Percentiles rank a stretch among this genome's conserved stretches.
These are phyloP conservation scores for Omphaloscelis lunosa DNA, from an alignment of 2,888 invertebrate genomes.

Conservation along the genomic window DNA sequence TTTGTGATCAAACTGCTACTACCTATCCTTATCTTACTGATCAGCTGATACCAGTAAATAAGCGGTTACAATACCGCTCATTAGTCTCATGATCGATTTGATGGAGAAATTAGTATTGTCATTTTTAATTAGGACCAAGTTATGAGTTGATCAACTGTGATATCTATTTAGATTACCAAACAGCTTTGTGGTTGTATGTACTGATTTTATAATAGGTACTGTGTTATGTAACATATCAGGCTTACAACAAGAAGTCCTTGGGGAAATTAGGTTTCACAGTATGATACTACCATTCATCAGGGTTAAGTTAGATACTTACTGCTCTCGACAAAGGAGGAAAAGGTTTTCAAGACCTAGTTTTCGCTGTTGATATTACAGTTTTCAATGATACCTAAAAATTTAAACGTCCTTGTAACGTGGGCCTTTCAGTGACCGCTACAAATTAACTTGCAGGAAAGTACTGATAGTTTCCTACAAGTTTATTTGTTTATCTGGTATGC, in stretches of 20 bases:
- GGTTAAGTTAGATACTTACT: conserved; percentile 1
- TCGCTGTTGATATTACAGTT: neutral
- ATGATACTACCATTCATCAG: neutral
- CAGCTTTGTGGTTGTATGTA: neutral
- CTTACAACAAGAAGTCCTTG: neutral
- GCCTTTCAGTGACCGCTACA: neutral
- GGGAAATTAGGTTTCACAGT: conserved; percentile 2
- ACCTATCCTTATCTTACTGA: conserved; percentile 40
- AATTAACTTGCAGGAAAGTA: neutral
- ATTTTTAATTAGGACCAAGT: conserved; percentile 37
- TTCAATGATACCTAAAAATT: neutral
- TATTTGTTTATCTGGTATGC: no score
- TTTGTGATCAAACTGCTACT: conserved; percentile 13
- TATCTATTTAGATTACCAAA: neutral
- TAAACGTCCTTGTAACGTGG: neutral
- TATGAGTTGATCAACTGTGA: conserved; percentile 12
- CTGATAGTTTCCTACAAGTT: no score
- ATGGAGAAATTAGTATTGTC: conserved; percentile 55
- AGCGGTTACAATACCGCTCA: conserved; percentile 24
- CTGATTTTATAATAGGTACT: neutral
- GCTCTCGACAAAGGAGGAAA: neutral
- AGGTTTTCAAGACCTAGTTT: neutral
- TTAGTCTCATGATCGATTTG: conserved; percentile 52
- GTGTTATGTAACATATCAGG: neutral
- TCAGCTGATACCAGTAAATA: conserved; percentile 23